Base-by-base conservation (phyloP, 2,113 vertebrate species). In the Austrofundulus limnaeus region DNA sequence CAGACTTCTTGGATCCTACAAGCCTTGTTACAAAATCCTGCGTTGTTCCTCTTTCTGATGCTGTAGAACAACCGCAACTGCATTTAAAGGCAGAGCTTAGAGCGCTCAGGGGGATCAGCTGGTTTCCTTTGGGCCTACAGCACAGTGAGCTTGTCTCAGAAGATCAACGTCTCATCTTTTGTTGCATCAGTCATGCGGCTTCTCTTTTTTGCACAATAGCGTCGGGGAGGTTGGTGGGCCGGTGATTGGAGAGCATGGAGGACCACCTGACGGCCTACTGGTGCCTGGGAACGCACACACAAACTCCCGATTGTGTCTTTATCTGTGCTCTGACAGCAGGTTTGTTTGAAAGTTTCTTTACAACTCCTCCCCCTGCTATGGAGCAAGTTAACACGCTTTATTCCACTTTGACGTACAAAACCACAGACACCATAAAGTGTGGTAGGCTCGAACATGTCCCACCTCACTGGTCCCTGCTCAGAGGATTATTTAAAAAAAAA, bases 191-290 rank as follows among this genome's bases (percentile, higher is more conserved):
- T 86, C 87, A 79, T 83, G 84, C 82, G 72, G 85, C 77, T 80
- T 85, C 81, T 76, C 31, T 34, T 34, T 72, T 54, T 68, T 53
- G 71, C 87, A 90, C 82, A 88, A 82, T 78, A 80, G 82, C 82
- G 58, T 66, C 20, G 59, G 75, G 74, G 78, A 66, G 78, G 80
- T 69, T 79, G 73, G 68, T 66, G 75, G 70, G 66, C 55, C 46
- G 79, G 73, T 54, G 78, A 86, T 66, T 83, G 86, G 82, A 84
- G 75, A 81, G 66, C 76, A 81, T 71, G 75, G 74, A 81, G 68
- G 81, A 90, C 88, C 90, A 92, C 88, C 89, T 91, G 91, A 91
- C 77, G 71, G 81, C 86, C 79, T 81, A 76, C 71, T 70, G 66
- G 72, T 82, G 75, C 77, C 58, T 39, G 39, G 63, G 70, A 68